These are phyloP conservation scores for Pachypanchax playfairii DNA, from an alignment of 2,113 vertebrate species.

Conservation along the genomic window DNA sequence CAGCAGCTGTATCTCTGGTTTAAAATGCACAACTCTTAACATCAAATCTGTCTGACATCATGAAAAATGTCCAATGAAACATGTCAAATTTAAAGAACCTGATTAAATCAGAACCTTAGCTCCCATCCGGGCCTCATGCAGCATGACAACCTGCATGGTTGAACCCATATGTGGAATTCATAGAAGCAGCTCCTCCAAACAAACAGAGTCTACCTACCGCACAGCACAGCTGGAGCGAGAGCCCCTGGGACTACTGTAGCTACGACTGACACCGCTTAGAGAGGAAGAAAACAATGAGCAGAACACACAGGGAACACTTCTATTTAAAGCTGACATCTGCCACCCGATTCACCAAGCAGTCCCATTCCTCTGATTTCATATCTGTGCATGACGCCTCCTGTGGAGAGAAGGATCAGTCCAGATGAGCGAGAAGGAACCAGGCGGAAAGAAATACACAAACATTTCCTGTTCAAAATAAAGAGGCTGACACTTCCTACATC, in stretches of 20 bases:
- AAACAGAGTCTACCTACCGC: slow-evolving; percentile 52
- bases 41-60: neutral
- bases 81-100: slow-evolving; percentile 4
- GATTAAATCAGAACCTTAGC: neutral
- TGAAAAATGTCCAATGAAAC: neutral
- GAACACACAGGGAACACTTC: slow-evolving; percentile 41
- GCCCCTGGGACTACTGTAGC: slow-evolving; percentile 39
- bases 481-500: slow-evolving; percentile 1
- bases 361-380: slow-evolving; percentile 13
- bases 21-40: neutral
- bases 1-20: neutral
- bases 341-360: slow-evolving; percentile 23
- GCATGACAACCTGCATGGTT: slow-evolving; percentile 23
- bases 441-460: neutral
- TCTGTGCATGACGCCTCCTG: slow-evolving; percentile 41
- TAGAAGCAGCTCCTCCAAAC: slow-evolving; percentile 37
- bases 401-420: slow-evolving; percentile 33
- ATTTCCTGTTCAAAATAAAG: slow-evolving; percentile 28
- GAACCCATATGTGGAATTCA: slow-evolving; percentile 49
- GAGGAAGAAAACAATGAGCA: slow-evolving; percentile 47
- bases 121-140: slow-evolving; percentile 17
- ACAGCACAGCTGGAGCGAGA: slow-evolving; percentile 47
- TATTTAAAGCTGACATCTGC: slow-evolving; percentile 54
- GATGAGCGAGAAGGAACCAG: slow-evolving; percentile 14
- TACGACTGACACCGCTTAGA: slow-evolving; percentile 43